phyloP scores from a whole-genome alignment of 2,113 vertebrate species.

The Aptenodytes patagonicus region DNA sequence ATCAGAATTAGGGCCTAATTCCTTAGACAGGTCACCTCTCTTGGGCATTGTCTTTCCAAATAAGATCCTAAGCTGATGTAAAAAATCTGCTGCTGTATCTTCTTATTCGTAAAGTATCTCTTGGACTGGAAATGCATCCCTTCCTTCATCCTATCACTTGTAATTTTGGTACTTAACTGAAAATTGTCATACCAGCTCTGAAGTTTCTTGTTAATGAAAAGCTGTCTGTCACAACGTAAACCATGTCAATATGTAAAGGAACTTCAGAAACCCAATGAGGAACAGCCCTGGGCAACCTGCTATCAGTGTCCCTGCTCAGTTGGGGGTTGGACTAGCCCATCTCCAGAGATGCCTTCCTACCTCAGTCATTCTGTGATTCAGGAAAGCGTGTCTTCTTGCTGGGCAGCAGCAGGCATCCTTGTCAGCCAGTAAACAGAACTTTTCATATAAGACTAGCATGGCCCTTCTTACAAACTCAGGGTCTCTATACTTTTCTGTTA shows the following conservation, averaged over 20 bases:
- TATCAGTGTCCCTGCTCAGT: background rate
- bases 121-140: background rate
- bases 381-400: background rate
- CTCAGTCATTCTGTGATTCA: background rate
- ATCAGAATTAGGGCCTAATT: constrained; percentile 22
- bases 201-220: background rate
- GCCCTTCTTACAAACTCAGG: background rate
- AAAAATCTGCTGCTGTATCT: background rate
- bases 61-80: background rate
- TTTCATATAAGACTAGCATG: background rate
- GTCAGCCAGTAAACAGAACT: background rate
- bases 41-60: constrained; percentile 1
- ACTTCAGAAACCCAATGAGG: background rate
- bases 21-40: background rate
- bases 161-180: background rate
- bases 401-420: background rate
- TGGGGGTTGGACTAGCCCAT: background rate
- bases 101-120: background rate
- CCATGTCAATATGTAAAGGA: background rate
- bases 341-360: background rate
- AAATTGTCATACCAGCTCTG: background rate
- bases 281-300: background rate
- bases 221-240: background rate
- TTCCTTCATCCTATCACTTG: background rate
- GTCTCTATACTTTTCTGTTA: background rate